Percentiles rank a stretch among this genome's conserved stretches.
Evolutionary conservation across 2,113 vertebrate species (phyloP).

Genomic region (Chloropsis cyanopogon): DNA sequence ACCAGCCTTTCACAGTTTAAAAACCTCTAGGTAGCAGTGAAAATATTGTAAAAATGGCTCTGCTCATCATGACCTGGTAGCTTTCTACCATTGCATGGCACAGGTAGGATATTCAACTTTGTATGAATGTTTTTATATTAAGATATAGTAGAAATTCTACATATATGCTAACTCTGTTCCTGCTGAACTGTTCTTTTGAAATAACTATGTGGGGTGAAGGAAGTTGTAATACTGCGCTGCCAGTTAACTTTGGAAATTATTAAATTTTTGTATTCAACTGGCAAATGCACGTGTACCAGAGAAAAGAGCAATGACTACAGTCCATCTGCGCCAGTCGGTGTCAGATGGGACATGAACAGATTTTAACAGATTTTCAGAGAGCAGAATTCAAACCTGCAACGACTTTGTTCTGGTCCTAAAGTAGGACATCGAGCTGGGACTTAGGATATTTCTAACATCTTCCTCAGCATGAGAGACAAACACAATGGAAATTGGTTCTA

Average conservation of each 20-base stretch:
- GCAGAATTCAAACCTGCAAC: not conserved
- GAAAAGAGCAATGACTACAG: not conserved
- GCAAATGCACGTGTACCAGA: not conserved
- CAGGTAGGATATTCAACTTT: not conserved
- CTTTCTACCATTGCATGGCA: not conserved
- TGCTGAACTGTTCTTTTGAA: not conserved
- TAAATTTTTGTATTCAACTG: not conserved
- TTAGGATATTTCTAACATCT: not conserved
- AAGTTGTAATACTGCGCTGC: not conserved
- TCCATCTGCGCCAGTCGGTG: not conserved
- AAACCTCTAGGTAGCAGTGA: not conserved
- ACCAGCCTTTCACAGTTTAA: not conserved
- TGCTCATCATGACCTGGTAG: not conserved
- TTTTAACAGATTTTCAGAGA: not conserved
- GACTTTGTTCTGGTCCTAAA: not conserved
- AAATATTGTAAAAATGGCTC: not conserved
- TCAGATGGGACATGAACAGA: not conserved
- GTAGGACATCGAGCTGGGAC: not conserved
- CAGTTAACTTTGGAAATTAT: not conserved
- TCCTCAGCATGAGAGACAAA: not conserved
- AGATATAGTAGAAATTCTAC: not conserved
- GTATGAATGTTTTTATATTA: not conserved
- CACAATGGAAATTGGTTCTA: not conserved
- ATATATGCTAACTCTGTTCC: not conserved
- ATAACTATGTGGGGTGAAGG: not conserved